Evolutionary conservation across 1,140 invertebrate species (phyloP), one percentile per base, ranked within the genome.

Genomic region (Eriosoma lanigerum): DNA sequence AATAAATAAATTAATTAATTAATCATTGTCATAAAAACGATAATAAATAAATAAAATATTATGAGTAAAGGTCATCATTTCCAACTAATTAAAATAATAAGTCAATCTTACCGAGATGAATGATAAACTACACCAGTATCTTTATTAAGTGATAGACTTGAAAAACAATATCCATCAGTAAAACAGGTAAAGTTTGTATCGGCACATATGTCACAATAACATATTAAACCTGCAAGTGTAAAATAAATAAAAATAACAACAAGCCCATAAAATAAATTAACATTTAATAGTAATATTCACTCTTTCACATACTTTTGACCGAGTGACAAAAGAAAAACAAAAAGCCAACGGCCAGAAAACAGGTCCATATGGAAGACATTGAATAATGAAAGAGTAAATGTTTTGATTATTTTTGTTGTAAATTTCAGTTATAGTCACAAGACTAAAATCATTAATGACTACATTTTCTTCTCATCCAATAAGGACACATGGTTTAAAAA

Each of bases 91-190:
- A 76, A 86, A 85, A 86, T 52, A 38, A 64, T 48, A 66, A 76
- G 81, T 44, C 32, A 48, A 54, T 54, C 82, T 86, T 90, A 95
- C 94, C 93, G 91, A 86, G 91, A 93, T 60, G 90, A 90, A 85
- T 91, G 89, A 81, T 88, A 89, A 81, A 90, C 87, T 81, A 87
- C 86, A 75, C 88, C 89, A 24, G 83, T 84, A 72, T 87, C 86
- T 83, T 90, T 89, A 72, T 90, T 88, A 82, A 91, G 85, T 81
- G 89, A 90, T 80, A 92, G 44, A 93, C 92, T 5, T 4, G 94
- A 93, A 83, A 93, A 95, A 86, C 94, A 96, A 84, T 91, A 93
- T 24, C 94, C 94, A 88, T 96, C 93, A 9, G 94, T 96, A 85
- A 91, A 90, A 87, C 94, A 96, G 46, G 93, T 93, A 84, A 91